phyloP scores from a whole-genome alignment of 2,888 invertebrate species.

The Campoletis raptor region DNA sequence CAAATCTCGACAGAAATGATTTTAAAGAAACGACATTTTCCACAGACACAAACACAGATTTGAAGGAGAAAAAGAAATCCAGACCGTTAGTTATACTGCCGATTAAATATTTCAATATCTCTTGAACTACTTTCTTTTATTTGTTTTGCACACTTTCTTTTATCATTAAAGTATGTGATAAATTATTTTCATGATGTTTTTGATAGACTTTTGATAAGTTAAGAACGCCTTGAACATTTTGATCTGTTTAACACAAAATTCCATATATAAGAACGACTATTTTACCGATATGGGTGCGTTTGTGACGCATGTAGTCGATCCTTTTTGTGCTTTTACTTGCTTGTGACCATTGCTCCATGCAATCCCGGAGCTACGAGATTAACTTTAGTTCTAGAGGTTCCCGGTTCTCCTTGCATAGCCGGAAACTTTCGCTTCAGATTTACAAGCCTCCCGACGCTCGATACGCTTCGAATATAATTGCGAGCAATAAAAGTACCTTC shows the following conservation, averaged over 20 bases:
- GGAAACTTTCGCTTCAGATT: constrained; percentile 69
- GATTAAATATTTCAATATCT: neutral
- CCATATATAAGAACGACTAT: constrained; percentile 1
- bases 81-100: neutral
- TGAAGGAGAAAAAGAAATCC: neutral
- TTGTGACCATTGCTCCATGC: neutral
- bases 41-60: neutral
- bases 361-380: constrained; percentile 5
- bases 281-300: constrained; percentile 14
- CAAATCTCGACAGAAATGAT: neutral
- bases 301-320: constrained; percentile 3
- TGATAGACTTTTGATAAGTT: neutral
- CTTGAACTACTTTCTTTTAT: neutral
- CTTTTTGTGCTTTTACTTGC: constrained; percentile 36
- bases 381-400: constrained; percentile 15
- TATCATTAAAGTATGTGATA: neutral
- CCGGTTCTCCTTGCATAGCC: constrained; percentile 46
- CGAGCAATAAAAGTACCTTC: constrained; percentile 61
- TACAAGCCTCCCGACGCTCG: constrained; percentile 61
- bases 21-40: neutral
- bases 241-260: neutral
- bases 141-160: neutral
- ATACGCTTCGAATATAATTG: constrained; percentile 67
- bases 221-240: neutral
- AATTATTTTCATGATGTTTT: neutral